These are phyloP conservation scores for Catocala sponsa DNA, from an alignment of 2,888 invertebrate genomes.

Conservation along the genomic window DNA sequence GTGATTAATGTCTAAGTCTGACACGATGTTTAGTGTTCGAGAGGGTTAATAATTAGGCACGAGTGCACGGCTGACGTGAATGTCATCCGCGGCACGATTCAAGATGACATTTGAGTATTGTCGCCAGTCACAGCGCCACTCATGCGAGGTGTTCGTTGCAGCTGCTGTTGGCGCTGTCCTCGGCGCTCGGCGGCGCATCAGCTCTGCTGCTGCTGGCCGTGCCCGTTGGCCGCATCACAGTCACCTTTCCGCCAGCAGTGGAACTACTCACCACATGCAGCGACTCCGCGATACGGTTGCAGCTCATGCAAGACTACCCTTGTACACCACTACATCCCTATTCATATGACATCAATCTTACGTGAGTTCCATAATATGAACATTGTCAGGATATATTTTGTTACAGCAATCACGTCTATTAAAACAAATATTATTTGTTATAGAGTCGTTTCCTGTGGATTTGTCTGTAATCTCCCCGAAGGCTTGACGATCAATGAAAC, in stretches of 20 bases:
- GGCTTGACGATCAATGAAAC: slow-evolving; percentile 76
- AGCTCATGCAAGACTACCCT: slow-evolving; percentile 80
- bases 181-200: slow-evolving; percentile 90
- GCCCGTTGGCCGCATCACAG: slow-evolving; percentile 91
- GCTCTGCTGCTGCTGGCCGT: slow-evolving; percentile 91
- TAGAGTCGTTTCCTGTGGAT: slow-evolving; percentile 88
- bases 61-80: no score
- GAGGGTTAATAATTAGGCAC: no score
- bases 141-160: slow-evolving; percentile 57
- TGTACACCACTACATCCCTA: slow-evolving; percentile 82
- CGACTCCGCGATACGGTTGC: slow-evolving; percentile 66
- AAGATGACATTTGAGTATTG: no score
- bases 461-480: slow-evolving; percentile 85
- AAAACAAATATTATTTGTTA: slow-evolving; percentile 32
- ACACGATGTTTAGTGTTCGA: no score
- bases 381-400: neutral
- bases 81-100: no score
- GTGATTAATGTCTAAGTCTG: no score
- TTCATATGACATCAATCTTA: slow-evolving; percentile 80
- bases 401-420: no score
- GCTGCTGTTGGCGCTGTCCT: slow-evolving; percentile 91
- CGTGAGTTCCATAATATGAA: slow-evolving; percentile 64
- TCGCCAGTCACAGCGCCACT: no score
- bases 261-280: slow-evolving; percentile 89
- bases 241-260: slow-evolving; percentile 89